Evolutionary conservation across 2,888 invertebrate species (phyloP), one percentile per base, ranked within the genome.

Genomic region (Nephrotoma guestfalica): DNA sequence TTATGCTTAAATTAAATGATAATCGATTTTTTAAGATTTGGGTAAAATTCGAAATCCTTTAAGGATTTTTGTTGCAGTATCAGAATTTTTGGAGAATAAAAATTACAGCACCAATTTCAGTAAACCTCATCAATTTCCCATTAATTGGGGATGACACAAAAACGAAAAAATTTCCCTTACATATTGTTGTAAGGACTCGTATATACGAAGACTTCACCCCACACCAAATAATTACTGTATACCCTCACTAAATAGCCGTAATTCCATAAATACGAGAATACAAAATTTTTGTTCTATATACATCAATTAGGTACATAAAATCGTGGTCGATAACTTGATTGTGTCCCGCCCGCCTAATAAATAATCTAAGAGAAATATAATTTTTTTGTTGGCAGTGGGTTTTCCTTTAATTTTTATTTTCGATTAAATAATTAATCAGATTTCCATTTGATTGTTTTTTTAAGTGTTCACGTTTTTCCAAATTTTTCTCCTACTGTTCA

Each of bases 351-450:
- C 15, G 41, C 15, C n/a, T 84, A 41, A 84, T 84, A 84, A 84
- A 84, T 84, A 84, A 41, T 84, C 42, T 84, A 41, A 84, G n/a
- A 84, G 42, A 6, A 15, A 41, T 41, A 41, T 41, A 47, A 30
- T 3, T 71, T 71, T 13, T 84, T 13, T 84, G 41, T 41, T 41
- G 0, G 41, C n/a, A 13, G 41, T 84, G 84, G 84, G 41, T 84
- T 84, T 84, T 42, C 84, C 84, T 84, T 84, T 71, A 71, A 71
- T 71, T 71, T 71, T 71, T 71, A 71, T 71, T 41, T 41, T 84
- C 84, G 15, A 84, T 84, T 84, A 84, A 84, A 84, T 84, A 84
- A 84, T 84, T 84, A 84, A 84, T 84, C 84, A 84, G 84, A 84
- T 41, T 84, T 15, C 42, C 13, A 41, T 84, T 41, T 84, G 41